These are phyloP conservation scores for Cyrtodaria siliqua DNA, from an alignment of 2,888 invertebrate species.

Conservation along the genomic window DNA sequence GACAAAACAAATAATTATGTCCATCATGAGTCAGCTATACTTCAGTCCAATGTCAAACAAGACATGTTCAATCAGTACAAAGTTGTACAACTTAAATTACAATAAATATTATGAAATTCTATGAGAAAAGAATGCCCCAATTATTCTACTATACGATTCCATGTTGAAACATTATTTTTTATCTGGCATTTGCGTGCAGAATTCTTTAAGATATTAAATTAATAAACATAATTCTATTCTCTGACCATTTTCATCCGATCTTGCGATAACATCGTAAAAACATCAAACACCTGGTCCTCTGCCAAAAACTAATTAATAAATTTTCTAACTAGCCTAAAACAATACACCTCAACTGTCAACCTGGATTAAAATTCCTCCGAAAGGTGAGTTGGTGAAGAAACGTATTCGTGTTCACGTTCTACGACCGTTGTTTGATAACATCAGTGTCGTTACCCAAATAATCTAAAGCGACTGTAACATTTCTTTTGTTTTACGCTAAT, in stretches of 20 bases:
- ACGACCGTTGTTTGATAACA: conserved; percentile 44
- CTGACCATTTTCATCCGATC: not conserved
- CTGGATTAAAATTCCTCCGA: conserved; percentile 34
- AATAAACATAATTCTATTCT: conserved; percentile 1
- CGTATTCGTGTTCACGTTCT: conserved; percentile 22
- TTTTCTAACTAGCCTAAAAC: conserved; percentile 55
- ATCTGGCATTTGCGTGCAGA: no score
- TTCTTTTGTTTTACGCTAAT: conserved; percentile 46
- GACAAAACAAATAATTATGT: no score
- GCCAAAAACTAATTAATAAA: conserved; percentile 61
- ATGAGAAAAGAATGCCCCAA: no score
- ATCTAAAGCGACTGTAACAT: conserved; percentile 54
- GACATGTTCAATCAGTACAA: no score
- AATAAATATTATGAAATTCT: no score
- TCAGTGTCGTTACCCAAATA: conserved; percentile 59
- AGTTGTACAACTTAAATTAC: no score
- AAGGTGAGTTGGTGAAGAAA: conserved; percentile 47
- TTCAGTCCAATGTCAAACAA: no score
- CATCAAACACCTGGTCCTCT: conserved; percentile 47
- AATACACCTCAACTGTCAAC: conserved; percentile 45
- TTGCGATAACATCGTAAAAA: conserved; percentile 10
- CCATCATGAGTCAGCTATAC: no score
- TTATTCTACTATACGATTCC: no score
- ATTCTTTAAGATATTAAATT: no score
- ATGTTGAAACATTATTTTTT: no score